phyloP scores from a whole-genome alignment of 2,888 invertebrate genomes.

The Epirrita christyi region DNA sequence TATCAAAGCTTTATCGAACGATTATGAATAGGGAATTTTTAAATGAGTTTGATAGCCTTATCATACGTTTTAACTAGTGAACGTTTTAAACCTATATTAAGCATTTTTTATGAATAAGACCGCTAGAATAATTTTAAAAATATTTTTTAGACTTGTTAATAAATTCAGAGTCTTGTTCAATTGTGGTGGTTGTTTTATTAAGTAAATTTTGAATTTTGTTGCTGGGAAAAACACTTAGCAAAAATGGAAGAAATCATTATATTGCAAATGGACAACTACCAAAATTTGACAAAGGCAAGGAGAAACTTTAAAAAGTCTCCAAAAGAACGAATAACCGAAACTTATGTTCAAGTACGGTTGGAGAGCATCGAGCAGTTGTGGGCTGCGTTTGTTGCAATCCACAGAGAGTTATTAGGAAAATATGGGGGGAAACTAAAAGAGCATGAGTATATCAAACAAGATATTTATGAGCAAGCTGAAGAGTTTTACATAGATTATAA shows the following conservation, averaged over 20 bases:
- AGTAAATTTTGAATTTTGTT: constrained; percentile 34
- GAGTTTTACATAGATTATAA: neutral
- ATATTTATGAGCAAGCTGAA: neutral
- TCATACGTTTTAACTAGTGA: too few relatives aligned
- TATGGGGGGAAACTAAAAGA: neutral
- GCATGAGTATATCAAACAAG: neutral
- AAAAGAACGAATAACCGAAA: constrained; percentile 3
- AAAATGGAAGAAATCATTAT: constrained; percentile 2
- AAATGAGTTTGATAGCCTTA: too few relatives aligned
- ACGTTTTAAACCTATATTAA: too few relatives aligned
- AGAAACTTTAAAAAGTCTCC: too few relatives aligned
- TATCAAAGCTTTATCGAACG: too few relatives aligned
- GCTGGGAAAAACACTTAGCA: neutral
- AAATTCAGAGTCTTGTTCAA: too few relatives aligned
- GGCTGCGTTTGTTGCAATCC: neutral
- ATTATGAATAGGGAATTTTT: too few relatives aligned
- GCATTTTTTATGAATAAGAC: too few relatives aligned
- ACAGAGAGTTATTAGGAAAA: neutral
- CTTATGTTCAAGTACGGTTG: constrained; percentile 1
- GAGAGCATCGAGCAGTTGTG: constrained; percentile 14
- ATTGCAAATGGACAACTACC: constrained; percentile 2
- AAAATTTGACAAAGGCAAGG: constrained; percentile 13
- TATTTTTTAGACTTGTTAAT: neutral
- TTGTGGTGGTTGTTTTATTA: too few relatives aligned
- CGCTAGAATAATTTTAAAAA: neutral